Evolutionary conservation across 2,888 invertebrate species (phyloP).

Genomic region (Cordilura impudica): DNA sequence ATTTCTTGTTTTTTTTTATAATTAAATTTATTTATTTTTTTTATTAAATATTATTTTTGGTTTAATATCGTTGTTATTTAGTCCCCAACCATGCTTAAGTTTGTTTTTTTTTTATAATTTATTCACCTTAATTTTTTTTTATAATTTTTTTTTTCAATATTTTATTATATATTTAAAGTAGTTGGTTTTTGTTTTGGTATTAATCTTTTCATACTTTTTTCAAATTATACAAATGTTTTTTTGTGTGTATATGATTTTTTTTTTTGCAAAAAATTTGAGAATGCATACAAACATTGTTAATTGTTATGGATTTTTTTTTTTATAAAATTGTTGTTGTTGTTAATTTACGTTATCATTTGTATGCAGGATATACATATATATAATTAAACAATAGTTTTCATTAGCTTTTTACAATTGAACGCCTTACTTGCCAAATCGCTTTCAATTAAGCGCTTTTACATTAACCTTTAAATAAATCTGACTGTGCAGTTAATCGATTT

Average conservation of each 20-base stretch:
- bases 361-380: no score
- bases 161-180: background rate
- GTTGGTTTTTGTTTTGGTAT: constrained; percentile 12
- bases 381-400: no score
- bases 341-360: no score
- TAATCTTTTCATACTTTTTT: constrained; percentile 40
- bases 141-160: constrained; percentile 19
- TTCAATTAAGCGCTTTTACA: no score
- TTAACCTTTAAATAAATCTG: no score
- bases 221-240: constrained; percentile 33
- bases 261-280: constrained; percentile 46
- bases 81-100: constrained; percentile 60
- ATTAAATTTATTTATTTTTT: constrained; percentile 33
- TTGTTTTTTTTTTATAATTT: constrained; percentile 9
- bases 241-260: constrained; percentile 51
- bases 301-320: constrained; percentile 27
- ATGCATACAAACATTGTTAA: background rate
- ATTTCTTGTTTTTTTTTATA: constrained; percentile 47
- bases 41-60: constrained; percentile 16
- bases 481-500: no score
- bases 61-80: constrained; percentile 63
- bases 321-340: no score
- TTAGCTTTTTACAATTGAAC: no score
- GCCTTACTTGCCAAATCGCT: no score
- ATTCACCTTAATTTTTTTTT: no score